Conservation (phyloP, 2,888 invertebrate genomes). For the Acanthosepion lycidas region DNA sequence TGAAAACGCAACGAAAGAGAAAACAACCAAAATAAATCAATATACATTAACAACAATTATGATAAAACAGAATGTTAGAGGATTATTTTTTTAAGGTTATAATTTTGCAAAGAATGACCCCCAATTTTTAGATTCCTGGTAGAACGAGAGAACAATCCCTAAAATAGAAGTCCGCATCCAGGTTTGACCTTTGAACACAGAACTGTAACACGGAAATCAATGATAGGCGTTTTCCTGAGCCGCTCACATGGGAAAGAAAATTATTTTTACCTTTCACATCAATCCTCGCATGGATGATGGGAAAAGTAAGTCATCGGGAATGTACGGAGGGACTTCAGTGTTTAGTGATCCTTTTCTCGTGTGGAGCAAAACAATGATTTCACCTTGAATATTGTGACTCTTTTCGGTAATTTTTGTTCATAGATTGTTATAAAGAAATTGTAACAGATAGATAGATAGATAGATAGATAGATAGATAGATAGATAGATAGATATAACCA, state of each 20-base stretch:
- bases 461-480: too few species aligned
- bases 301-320: not conserved
- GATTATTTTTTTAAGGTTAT: too few species aligned
- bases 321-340: not conserved
- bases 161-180: not conserved
- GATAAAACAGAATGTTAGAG: too few species aligned
- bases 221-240: not conserved
- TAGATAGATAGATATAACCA: too few species aligned
- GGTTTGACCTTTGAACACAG: not conserved
- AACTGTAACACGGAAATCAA: not conserved
- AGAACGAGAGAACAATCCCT: too few species aligned
- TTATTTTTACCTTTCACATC: not conserved
- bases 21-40: too few species aligned
- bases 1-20: too few species aligned
- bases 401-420: not conserved
- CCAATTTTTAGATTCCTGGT: too few species aligned
- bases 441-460: not conserved
- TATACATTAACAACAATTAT: too few species aligned
- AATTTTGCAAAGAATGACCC: too few species aligned
- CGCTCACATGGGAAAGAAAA: not conserved
- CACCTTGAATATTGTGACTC: not conserved
- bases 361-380: not conserved
- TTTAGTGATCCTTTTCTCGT: not conserved
- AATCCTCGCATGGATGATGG: not conserved
- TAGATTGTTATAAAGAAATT: too few species aligned